These are phyloP conservation scores for Harpegnathos saltator DNA, from an alignment of 1,140 invertebrate genomes.

Conservation along the genomic window DNA sequence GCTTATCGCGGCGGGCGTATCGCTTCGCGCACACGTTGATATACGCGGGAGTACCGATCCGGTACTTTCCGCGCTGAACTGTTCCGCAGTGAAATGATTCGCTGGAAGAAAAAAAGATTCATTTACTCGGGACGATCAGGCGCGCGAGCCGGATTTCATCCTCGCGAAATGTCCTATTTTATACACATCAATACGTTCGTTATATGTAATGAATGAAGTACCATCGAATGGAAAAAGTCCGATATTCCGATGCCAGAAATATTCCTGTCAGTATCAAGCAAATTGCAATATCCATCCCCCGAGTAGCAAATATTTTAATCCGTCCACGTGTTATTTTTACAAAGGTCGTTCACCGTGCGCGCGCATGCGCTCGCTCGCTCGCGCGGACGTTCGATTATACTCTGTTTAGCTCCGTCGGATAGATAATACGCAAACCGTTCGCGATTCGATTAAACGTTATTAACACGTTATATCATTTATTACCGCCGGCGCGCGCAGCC, in stretches of 20 bases:
- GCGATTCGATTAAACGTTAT: constrained; percentile 37
- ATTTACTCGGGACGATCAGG: not conserved
- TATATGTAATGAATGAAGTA: constrained; percentile 53
- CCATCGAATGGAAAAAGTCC: constrained; percentile 41
- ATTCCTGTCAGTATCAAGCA: constrained; percentile 27
- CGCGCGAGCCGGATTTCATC: no score
- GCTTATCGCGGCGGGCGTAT: no score
- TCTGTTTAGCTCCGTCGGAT: constrained; percentile 3
- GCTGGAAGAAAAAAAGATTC: not conserved
- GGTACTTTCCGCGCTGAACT: not conserved
- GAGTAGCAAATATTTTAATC: constrained; percentile 52
- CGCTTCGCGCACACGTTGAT: no score
- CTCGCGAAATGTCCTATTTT: constrained; percentile 38
- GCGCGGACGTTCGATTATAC: constrained; percentile 3
- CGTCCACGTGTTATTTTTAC: constrained; percentile 39
- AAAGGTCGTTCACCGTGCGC: constrained; percentile 21
- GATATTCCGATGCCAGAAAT: constrained; percentile 46
- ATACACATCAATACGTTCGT: constrained; percentile 34
- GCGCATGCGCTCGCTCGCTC: no score
- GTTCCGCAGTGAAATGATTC: constrained; percentile 19
- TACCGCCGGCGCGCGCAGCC: not conserved
- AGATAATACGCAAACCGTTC: constrained; percentile 10
- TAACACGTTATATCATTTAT: constrained; percentile 27
- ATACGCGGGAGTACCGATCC: no score
- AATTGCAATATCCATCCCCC: constrained; percentile 48